phyloP scores from a whole-genome alignment of 2,113 vertebrate species.

The Festucalex cinctus region DNA sequence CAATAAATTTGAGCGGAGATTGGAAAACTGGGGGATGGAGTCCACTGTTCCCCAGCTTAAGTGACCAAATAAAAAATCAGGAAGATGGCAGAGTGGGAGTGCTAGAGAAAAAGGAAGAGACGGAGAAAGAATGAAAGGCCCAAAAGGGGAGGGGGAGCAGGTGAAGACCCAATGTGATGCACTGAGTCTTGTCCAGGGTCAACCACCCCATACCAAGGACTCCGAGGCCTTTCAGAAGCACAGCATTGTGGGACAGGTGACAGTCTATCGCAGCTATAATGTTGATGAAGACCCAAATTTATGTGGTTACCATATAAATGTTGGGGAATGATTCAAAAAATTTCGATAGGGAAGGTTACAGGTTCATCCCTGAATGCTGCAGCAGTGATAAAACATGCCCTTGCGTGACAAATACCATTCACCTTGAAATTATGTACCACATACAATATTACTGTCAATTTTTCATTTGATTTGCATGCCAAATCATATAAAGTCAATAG shows the following conservation, averaged over 20 bases:
- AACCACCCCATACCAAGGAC: conserved; percentile 68
- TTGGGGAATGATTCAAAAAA: conserved; percentile 55
- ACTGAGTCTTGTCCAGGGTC: conserved; percentile 61
- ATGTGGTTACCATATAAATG: conserved; percentile 71
- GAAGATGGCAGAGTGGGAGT: conserved; percentile 56
- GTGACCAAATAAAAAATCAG: conserved; percentile 75
- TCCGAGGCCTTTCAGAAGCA: conserved; percentile 56
- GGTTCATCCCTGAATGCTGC: conserved; percentile 43
- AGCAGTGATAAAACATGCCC: conserved; percentile 46
- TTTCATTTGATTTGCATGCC: conserved; percentile 65
- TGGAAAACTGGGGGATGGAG: conserved; percentile 78
- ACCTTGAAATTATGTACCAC: conserved; percentile 47
- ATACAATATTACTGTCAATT: conserved; percentile 32
- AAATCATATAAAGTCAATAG: conserved; percentile 56
- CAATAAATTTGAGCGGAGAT: conserved; percentile 83
- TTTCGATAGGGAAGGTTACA: conserved; percentile 58
- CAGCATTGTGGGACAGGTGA: conserved; percentile 54
- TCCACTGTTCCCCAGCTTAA: conserved; percentile 71
- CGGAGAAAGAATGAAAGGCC: conserved; percentile 54
- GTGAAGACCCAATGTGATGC: conserved; percentile 57
- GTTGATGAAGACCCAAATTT: conserved; percentile 72
- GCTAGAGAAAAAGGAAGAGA: conserved; percentile 52
- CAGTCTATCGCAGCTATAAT: conserved; percentile 60
- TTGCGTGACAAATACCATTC: conserved; percentile 39
- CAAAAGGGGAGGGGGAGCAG: conserved; percentile 44